These are phyloP conservation scores for Rhamphomyia laevipes DNA, from an alignment of 2,888 invertebrate genomes.

Conservation along the genomic window DNA sequence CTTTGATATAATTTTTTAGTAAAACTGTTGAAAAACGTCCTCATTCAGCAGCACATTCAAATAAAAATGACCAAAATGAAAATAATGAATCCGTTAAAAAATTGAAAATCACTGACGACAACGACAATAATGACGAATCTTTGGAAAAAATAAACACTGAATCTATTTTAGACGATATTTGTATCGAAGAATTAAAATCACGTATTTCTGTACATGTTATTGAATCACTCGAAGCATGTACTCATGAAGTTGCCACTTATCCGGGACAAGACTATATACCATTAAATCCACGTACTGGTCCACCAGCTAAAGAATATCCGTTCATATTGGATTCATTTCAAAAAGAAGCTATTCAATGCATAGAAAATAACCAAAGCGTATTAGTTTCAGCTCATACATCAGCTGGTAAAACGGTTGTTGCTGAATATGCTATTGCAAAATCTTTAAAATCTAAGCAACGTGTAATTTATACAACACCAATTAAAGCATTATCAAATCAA, in stretches of 20 bases:
- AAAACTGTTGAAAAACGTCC: slow-evolving; percentile 12
- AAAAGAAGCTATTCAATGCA: slow-evolving; percentile 89
- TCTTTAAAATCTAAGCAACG: slow-evolving; percentile 89
- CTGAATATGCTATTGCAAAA: slow-evolving; percentile 93
- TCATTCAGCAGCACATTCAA: slow-evolving; percentile 5
- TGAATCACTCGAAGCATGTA: slow-evolving; percentile 84
- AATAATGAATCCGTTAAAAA: background rate
- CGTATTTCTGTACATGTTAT: slow-evolving; percentile 80
- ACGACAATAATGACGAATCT: slow-evolving; percentile 13
- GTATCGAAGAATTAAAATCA: slow-evolving; percentile 62
- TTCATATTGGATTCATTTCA: slow-evolving; percentile 97
- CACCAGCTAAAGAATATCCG: slow-evolving; percentile 84
- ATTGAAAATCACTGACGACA: background rate
- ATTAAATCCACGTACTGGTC: slow-evolving; percentile 43
- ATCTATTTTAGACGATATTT: slow-evolving; percentile 37
- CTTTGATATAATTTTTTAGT: slow-evolving; percentile 3
- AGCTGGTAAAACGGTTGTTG: slow-evolving; percentile 98
- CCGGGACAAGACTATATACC: slow-evolving; percentile 69
- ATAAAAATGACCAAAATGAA: background rate
- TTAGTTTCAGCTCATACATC: slow-evolving; percentile 98
- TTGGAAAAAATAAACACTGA: slow-evolving; percentile 24
- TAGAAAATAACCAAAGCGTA: slow-evolving; percentile 97
- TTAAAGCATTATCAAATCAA: slow-evolving; percentile 98
- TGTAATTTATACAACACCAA: slow-evolving; percentile 99
- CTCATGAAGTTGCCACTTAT: slow-evolving; percentile 93